These are phyloP conservation scores for Bombus waltoni DNA, from an alignment of 1,140 invertebrate genomes.

Conservation along the genomic window DNA sequence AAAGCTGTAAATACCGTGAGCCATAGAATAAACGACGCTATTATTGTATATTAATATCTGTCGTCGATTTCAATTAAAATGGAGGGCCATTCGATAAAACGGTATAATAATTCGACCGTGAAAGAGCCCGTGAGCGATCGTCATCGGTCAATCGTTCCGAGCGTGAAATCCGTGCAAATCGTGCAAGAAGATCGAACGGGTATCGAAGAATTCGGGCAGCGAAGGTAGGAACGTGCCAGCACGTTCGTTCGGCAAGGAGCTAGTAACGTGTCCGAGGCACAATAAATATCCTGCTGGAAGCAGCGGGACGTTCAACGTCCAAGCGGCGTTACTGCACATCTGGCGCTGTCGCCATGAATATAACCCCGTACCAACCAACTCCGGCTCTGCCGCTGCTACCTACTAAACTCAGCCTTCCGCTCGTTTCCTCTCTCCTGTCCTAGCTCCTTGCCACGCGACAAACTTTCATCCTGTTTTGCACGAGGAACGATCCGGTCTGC, in stretches of 20 bases:
- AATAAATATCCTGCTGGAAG: slow-evolving; percentile 72
- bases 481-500: slow-evolving; percentile 1
- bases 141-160: no score
- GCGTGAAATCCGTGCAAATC: not conserved
- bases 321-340: slow-evolving; percentile 71
- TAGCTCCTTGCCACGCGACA: slow-evolving; percentile 52
- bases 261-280: slow-evolving; percentile 65
- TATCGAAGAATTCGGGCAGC: slow-evolving; percentile 23
- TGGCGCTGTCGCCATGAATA: slow-evolving; percentile 76
- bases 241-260: slow-evolving; percentile 51
- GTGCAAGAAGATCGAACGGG: slow-evolving; percentile 8
- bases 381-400: slow-evolving; percentile 44
- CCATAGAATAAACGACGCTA: no score
- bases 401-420: slow-evolving; percentile 56
- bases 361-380: slow-evolving; percentile 55
- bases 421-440: slow-evolving; percentile 14
- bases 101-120: no score
- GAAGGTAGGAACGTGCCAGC: slow-evolving; percentile 40
- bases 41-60: no score
- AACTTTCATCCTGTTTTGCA: slow-evolving; percentile 72
- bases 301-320: slow-evolving; percentile 76
- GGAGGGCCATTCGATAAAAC: no score
- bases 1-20: no score
- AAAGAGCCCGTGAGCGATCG: no score
- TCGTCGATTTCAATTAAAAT: no score